Evolutionary conservation across 1,140 invertebrate species (phyloP), one percentile per base, ranked within the genome.

Genomic region (Ceratosolen solmsi): DNA sequence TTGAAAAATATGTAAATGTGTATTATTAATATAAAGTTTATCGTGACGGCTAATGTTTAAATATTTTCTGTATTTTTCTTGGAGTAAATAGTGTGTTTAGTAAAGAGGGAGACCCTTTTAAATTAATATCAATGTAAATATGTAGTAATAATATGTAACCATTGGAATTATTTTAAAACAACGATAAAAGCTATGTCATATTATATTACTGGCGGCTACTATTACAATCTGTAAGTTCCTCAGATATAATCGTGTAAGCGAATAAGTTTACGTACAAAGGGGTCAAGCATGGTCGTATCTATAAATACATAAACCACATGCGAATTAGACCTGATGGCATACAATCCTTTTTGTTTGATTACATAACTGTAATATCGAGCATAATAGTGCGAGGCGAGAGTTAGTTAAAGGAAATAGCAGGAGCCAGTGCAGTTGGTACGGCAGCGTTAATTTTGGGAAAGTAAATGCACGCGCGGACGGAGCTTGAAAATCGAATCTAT

Each of bases 401-500:
- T 77, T 68, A 68, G 75, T 77, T 77, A 65, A 77, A 38, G 60
- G n/a, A 36, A 70, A 54, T 17, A 70, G 41, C 36, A 7, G n/a
- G 51, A 58, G 30, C 30, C 8, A 58, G 46, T 11, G 7, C 8
- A 70, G 22, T 41, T 70, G n/a, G 22, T 36, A 41, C 46, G 27
- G 0, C 51, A 58, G 15, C 73, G 27, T 72, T 56, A 54, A 71
- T 79, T 71, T 79, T 46, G 51, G 68, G 22, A 56, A 79, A 49
- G 60, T 38, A 46, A 70, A 46, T 46, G n/a, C 68, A 46, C 30
- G 22, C 60, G 15, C 68, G 54, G 56, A 33, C 36, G 70, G 20
- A 41, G n/a, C 25, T 22, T 25, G 68, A 80, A 80, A 80, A 73
- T 80, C 70, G 78, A 73, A 80, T 80, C n/a, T 54, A 13, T 60